A percentile compares a stretch with the other conserved stretches of the same genome.
phyloP scores from a whole-genome alignment of 2,797 vertebrate species.

The Petrocephalus sullivani region DNA sequence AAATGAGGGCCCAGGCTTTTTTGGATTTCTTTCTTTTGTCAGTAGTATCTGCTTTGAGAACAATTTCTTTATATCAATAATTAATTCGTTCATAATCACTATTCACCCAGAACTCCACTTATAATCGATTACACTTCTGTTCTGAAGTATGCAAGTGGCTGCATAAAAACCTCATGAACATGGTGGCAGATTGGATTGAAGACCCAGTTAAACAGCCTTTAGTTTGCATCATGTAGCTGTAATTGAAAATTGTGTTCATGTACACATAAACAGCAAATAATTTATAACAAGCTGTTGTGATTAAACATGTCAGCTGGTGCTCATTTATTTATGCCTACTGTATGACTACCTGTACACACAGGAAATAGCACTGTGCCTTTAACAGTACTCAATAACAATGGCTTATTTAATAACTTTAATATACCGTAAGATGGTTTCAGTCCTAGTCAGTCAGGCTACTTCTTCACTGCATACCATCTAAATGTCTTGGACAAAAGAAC shows the following conservation, averaged over 20 bases:
- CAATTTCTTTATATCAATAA: background rate
- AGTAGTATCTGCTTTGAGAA: background rate
- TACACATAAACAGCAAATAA: background rate
- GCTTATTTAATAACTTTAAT: background rate
- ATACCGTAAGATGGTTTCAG: background rate
- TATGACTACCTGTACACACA: background rate
- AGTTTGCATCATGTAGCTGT: background rate
- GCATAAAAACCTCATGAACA: background rate
- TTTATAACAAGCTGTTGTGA: slow-evolving; percentile 17
- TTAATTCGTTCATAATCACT: background rate
- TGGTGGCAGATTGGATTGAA: background rate
- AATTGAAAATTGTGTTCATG: slow-evolving; percentile 4
- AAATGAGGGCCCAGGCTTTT: no score
- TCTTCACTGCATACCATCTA: background rate
- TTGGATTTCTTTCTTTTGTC: background rate
- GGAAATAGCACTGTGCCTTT: background rate
- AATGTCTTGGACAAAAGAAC: background rate
- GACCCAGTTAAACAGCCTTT: slow-evolving; percentile 9
- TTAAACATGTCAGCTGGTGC: background rate
- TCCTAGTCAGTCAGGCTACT: background rate
- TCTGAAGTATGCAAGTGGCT: background rate
- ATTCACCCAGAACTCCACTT: background rate
- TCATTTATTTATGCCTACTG: background rate
- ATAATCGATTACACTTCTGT: background rate
- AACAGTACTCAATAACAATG: background rate